Conservation (phyloP, 2,113 vertebrate species). For the Melanostigma gelatinosum region DNA sequence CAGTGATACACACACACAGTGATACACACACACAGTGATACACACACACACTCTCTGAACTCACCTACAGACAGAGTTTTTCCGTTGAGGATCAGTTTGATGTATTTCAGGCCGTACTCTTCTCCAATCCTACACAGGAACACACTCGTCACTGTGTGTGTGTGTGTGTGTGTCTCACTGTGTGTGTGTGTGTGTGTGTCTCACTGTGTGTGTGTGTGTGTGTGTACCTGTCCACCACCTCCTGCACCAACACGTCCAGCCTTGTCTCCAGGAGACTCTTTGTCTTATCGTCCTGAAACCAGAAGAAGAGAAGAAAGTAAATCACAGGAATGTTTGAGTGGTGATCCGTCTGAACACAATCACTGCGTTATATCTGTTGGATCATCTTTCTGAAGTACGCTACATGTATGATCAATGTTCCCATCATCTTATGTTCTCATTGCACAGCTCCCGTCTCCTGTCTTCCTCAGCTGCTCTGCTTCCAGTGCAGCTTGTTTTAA, state of each 20-base stretch:
- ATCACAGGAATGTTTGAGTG: no score
- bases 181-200: neutral
- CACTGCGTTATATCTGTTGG: no score
- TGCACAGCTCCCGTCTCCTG: no score
- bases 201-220: neutral
- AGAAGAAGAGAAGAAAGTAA: no score
- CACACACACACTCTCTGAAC: conserved; percentile 12
- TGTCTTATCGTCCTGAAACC: conserved; percentile 68
- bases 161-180: neutral
- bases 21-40: neutral
- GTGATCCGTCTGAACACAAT: no score
- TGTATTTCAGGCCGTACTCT: conserved; percentile 59
- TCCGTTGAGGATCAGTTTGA: conserved; percentile 82
- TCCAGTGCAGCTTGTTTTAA: no score
- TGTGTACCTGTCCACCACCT: conserved; percentile 86
- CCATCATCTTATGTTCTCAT: no score
- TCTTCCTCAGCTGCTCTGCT: no score
- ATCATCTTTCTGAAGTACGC: no score
- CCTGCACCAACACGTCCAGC: conserved; percentile 87
- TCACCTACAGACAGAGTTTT: conserved; percentile 75
- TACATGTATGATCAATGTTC: no score
- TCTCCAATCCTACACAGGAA: conserved; percentile 70
- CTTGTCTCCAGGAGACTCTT: conserved; percentile 86
- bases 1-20: neutral
- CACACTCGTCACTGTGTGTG: neutral